phyloP scores from a whole-genome alignment of 2,888 invertebrate species.

The Hypercompe scribonia region DNA sequence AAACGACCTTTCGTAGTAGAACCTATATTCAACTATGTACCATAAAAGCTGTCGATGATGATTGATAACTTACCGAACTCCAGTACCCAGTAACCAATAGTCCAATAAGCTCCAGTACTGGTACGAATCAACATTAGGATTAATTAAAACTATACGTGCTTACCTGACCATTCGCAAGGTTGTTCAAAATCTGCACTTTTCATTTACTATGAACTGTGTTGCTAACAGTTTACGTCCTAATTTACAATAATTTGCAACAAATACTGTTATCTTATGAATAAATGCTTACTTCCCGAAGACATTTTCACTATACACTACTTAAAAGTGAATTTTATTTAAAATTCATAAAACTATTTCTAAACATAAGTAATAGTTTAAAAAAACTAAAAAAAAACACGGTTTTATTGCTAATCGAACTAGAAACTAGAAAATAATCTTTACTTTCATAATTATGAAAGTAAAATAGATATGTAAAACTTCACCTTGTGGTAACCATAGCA shows the following conservation, averaged over 20 bases:
- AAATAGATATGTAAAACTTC: conserved; percentile 2
- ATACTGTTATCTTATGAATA: neutral
- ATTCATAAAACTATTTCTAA: neutral
- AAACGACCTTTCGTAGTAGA: too few species aligned
- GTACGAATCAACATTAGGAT: neutral
- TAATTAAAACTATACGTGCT: conserved; percentile 23
- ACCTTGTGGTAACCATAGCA: conserved; percentile 7
- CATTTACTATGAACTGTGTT: neutral
- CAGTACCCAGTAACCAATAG: too few species aligned
- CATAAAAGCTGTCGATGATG: too few species aligned
- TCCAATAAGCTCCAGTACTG: neutral
- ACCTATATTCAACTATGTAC: too few species aligned
- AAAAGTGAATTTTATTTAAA: neutral
- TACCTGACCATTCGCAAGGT: conserved; percentile 53
- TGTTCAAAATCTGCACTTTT: conserved; percentile 1
- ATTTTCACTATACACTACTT: neutral
- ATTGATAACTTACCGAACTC: too few species aligned
- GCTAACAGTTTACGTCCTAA: neutral
- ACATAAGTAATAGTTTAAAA: too few species aligned
- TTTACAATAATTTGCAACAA: neutral
- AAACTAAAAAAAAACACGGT: conserved; percentile 4
- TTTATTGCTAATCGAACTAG: too few species aligned
- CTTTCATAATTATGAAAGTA: conserved; percentile 1
- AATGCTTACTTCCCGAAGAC: conserved; percentile 1
- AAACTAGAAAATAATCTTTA: too few species aligned